phyloP scores from a whole-genome alignment of 2,113 vertebrate species.

The Otocyon megalotis region DNA sequence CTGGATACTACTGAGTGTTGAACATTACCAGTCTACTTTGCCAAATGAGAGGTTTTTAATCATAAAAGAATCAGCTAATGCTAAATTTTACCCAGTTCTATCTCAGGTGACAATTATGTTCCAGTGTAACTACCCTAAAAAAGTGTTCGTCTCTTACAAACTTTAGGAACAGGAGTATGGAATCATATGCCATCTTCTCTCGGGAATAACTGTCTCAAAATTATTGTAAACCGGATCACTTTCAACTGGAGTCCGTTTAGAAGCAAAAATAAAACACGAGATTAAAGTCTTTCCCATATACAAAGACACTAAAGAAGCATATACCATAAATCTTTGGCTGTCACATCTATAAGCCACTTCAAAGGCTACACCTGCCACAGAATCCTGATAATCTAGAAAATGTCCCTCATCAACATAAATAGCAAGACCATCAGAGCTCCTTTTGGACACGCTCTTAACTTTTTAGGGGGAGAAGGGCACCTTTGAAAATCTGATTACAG shows the following conservation, averaged over 20 bases:
- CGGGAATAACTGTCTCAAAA: background rate
- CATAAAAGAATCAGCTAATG: background rate
- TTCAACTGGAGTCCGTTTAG: constrained; percentile 3
- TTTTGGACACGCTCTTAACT: background rate
- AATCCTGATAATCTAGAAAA: background rate
- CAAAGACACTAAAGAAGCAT: background rate
- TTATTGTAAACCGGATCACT: background rate
- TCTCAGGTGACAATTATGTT: background rate
- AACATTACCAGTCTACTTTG: background rate
- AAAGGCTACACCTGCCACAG: background rate
- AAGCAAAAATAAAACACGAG: background rate
- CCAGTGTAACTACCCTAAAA: background rate
- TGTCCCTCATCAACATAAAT: background rate
- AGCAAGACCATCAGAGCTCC: background rate
- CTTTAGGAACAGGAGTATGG: constrained; percentile 28
- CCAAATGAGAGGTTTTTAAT: constrained; percentile 25
- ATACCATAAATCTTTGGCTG: background rate
- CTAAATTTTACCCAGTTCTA: background rate
- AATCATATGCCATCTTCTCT: background rate
- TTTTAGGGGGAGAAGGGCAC: background rate
- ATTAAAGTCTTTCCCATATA: background rate
- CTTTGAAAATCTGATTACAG: background rate
- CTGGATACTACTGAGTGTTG: background rate
- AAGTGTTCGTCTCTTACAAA: background rate
- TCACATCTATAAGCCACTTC: background rate